phyloP scores from a whole-genome alignment of 1,140 invertebrate species.

The Pantala flavescens region DNA sequence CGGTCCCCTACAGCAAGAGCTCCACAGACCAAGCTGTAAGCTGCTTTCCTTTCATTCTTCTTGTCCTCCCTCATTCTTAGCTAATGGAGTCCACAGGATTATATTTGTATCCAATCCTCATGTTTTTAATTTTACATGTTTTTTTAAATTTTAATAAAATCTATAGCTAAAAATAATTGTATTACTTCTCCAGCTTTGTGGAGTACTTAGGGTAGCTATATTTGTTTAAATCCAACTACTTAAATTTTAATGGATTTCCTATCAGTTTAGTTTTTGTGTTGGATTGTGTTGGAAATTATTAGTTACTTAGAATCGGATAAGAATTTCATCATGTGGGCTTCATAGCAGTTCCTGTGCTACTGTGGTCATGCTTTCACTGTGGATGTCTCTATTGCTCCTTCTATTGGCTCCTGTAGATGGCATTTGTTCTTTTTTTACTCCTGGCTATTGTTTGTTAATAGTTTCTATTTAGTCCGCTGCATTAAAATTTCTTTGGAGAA shows the following conservation, averaged over 20 bases:
- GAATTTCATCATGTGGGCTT: conserved; percentile 22
- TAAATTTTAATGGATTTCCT: no score
- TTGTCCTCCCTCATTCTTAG: conserved; percentile 31
- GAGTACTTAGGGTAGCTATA: no score
- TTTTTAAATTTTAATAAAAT: conserved; percentile 25
- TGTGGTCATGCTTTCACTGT: conserved; percentile 21
- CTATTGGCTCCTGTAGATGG: conserved; percentile 12
- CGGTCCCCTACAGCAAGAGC: conserved; percentile 98
- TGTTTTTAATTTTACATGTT: conserved; percentile 33
- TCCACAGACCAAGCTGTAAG: conserved; percentile 99
- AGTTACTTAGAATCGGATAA: neutral
- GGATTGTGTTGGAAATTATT: no score
- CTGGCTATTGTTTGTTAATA: conserved; percentile 1
- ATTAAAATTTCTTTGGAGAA: neutral
- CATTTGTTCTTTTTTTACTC: conserved; percentile 8
- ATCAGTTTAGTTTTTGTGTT: no score
- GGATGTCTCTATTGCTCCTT: conserved; percentile 8
- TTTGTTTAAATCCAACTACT: no score
- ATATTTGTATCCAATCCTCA: conserved; percentile 23
- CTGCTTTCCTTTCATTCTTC: conserved; percentile 44
- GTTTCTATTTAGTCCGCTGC: conserved; percentile 13
- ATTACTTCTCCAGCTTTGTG: neutral
- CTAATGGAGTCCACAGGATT: conserved; percentile 22
- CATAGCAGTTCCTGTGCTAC: conserved; percentile 20
- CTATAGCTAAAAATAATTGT: neutral